These are phyloP conservation scores for Pristionchus mayeri DNA, from an alignment of 2,888 invertebrate genomes.

Conservation along the genomic window DNA sequence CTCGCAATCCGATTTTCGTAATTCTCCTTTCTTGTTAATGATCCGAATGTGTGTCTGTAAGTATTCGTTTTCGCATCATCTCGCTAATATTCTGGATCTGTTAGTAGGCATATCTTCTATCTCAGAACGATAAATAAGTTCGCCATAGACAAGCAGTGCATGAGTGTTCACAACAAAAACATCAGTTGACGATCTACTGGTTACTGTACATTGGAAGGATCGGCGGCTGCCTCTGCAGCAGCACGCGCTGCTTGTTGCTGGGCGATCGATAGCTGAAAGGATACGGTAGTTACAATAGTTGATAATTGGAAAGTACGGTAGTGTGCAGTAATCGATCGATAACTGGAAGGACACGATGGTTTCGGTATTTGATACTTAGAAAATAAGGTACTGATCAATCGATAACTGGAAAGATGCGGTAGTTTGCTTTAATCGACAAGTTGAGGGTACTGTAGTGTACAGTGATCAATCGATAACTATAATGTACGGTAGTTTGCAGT, in stretches of 20 bases:
- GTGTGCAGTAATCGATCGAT: not conserved
- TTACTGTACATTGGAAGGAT: constrained; percentile 22
- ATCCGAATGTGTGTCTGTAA: constrained; percentile 9
- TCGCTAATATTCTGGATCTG: constrained; percentile 31
- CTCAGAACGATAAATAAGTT: not conserved
- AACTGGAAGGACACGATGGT: no score
- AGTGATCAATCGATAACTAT: no score
- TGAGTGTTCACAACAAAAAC: no score
- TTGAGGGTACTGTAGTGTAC: no score
- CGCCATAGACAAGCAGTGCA: no score
- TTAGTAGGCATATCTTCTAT: constrained; percentile 21
- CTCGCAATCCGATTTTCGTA: not conserved
- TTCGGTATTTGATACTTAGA: no score
- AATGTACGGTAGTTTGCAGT: no score
- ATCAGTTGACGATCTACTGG: not conserved
- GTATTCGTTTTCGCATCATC: not conserved
- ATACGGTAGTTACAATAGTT: not conserved
- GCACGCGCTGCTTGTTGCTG: constrained; percentile 8
- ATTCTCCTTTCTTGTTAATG: not conserved
- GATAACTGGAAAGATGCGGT: no score
- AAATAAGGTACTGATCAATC: no score
- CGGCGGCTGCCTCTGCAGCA: not conserved
- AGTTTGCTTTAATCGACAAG: no score
- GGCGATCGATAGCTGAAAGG: constrained; percentile 26
- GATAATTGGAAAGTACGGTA: no score